Percentiles rank a stretch among this genome's conserved stretches.
Conservation (phyloP, 2,888 invertebrate species). For the Mantis religiosa region DNA sequence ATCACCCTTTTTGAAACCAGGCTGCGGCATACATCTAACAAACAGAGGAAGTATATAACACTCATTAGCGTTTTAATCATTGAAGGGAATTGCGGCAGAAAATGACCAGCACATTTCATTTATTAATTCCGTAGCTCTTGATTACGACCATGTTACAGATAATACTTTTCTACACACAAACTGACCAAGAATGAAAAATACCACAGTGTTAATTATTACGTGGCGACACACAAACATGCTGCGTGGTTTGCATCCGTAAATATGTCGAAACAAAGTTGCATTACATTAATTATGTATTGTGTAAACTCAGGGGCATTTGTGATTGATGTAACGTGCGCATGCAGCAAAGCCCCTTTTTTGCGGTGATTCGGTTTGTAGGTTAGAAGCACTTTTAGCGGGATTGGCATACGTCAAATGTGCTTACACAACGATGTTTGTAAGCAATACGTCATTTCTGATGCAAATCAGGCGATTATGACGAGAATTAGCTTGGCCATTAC, state of each 20-base stretch:
- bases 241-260: background rate
- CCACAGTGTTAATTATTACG: background rate
- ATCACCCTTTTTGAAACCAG: too few relatives aligned
- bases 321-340: background rate
- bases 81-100: too few relatives aligned
- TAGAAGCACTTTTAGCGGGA: background rate
- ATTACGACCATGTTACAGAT: too few relatives aligned
- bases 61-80: too few relatives aligned
- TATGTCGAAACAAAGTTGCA: background rate
- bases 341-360: background rate
- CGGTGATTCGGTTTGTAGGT: background rate
- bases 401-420: background rate
- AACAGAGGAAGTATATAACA: too few relatives aligned
- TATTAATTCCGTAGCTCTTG: too few relatives aligned
- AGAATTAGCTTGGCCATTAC: background rate
- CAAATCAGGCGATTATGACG: background rate
- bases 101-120: too few relatives aligned
- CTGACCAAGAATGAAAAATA: background rate
- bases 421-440: background rate
- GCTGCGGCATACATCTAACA: too few relatives aligned
- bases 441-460: background rate
- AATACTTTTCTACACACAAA: too few relatives aligned
- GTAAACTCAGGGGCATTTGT: background rate
- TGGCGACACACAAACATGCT: background rate
- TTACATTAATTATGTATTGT: background rate